phyloP scores from a whole-genome alignment of 2,797 vertebrate species.

The Macropus fuliginosus region DNA sequence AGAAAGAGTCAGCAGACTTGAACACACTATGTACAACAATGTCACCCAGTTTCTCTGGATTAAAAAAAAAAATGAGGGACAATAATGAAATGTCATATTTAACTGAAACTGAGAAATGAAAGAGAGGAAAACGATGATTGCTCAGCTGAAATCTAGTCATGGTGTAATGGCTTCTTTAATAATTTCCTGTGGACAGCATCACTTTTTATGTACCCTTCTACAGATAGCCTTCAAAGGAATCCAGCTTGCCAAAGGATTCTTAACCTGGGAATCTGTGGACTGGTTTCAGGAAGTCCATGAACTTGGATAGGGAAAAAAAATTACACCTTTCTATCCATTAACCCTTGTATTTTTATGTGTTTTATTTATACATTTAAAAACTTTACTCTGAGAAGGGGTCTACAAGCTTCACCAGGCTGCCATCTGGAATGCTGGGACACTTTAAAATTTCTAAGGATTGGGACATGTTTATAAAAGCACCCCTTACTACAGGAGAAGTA shows the following conservation, averaged over 20 bases:
- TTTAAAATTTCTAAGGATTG: not conserved
- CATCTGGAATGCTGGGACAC: not conserved
- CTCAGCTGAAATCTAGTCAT: constrained; percentile 4
- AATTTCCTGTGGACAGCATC: not conserved
- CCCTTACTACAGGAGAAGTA: not conserved
- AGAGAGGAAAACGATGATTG: constrained; percentile 53
- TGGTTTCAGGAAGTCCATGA: not conserved
- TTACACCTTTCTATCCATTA: not conserved
- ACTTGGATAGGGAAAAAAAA: not conserved
- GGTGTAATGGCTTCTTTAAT: not conserved
- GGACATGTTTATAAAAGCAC: not conserved
- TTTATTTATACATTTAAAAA: not conserved
- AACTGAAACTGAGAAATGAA: constrained; percentile 35
- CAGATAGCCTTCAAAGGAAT: constrained; percentile 24
- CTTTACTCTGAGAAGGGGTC: too few species aligned
- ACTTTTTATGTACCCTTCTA: constrained; percentile 30
- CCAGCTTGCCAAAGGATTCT: not conserved
- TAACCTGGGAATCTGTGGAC: not conserved
- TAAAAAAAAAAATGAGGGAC: constrained; percentile 42
- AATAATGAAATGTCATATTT: constrained; percentile 9
- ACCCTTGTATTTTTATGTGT: not conserved
- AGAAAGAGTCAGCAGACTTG: not conserved
- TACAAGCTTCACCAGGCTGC: not conserved
- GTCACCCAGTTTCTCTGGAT: constrained; percentile 14
- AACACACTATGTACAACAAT: not conserved